Evolutionary conservation across 2,888 invertebrate genomes (phyloP).

Genomic region (Podotricha telesiphe): DNA sequence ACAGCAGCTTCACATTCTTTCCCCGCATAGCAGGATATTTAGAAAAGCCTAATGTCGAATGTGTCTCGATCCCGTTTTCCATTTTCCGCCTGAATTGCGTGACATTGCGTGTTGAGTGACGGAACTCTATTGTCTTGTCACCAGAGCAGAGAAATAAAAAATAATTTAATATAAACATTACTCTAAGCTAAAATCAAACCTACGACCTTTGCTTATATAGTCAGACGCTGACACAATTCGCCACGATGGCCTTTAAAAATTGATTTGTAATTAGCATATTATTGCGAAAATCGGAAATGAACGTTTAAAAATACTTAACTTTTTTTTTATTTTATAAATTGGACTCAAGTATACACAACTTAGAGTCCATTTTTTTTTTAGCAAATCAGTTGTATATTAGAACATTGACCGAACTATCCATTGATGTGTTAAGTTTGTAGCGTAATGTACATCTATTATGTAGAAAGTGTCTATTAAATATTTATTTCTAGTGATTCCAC

Average conservation of each 20-base stretch:
- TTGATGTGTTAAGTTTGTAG: conserved; percentile 49
- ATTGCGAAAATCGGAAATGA: neutral
- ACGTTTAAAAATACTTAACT: neutral
- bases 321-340: neutral
- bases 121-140: no score
- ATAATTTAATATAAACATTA: no score
- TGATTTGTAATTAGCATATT: neutral
- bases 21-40: no score
- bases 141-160: no score
- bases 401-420: conserved; percentile 53
- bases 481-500: neutral
- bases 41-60: no score
- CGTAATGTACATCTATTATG: conserved; percentile 46
- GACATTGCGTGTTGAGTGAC: no score
- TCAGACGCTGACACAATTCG: no score
- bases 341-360: neutral
- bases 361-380: conserved; percentile 20
- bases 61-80: no score
- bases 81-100: no score
- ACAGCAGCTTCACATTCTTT: no score
- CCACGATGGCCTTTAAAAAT: neutral
- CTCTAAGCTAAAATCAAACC: no score
- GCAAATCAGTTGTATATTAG: conserved; percentile 28
- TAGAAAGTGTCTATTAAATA: conserved; percentile 48
- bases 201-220: no score